Percentiles rank a stretch among this genome's conserved stretches.
Evolutionary conservation across 2,113 vertebrate species (phyloP).

Genomic region (Porphyrio hochstetteri): DNA sequence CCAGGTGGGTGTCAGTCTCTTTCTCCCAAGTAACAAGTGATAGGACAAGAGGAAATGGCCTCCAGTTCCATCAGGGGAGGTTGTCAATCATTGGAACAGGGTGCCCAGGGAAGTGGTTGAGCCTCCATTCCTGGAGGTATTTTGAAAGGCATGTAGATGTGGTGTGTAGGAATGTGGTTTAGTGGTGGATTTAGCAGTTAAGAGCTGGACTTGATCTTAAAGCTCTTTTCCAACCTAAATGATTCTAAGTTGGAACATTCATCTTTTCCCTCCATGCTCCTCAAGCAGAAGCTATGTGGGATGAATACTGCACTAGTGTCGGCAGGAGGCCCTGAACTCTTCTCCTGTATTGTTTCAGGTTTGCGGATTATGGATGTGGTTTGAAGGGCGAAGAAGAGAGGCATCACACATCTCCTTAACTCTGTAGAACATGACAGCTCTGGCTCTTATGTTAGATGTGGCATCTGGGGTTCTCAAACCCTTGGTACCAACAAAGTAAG

Average conservation of each 20-base stretch:
- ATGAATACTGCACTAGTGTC: accelerated
- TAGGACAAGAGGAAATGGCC: not conserved
- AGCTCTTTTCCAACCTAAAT: not conserved
- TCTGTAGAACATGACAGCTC: not conserved
- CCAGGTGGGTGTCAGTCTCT: not conserved
- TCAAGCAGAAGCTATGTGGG: not conserved
- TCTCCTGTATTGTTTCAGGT: not conserved
- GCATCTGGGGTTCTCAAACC: not conserved
- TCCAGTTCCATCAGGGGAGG: not conserved
- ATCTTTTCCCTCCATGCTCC: not conserved
- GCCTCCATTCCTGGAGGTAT: not conserved
- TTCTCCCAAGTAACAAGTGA: not conserved
- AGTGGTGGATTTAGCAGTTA: not conserved
- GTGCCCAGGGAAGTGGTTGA: not conserved
- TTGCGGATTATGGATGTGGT: not conserved
- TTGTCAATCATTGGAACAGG: not conserved
- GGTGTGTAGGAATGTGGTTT: not conserved
- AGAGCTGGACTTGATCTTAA: not conserved
- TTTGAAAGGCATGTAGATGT: not conserved
- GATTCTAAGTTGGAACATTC: not conserved
- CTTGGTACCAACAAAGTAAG: not conserved
- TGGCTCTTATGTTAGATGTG: not conserved
- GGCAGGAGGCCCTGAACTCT: not conserved
- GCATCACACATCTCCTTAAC: not conserved
- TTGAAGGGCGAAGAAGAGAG: not conserved